Conservation (phyloP, 2,888 invertebrate species). For the Meteorus colon region DNA sequence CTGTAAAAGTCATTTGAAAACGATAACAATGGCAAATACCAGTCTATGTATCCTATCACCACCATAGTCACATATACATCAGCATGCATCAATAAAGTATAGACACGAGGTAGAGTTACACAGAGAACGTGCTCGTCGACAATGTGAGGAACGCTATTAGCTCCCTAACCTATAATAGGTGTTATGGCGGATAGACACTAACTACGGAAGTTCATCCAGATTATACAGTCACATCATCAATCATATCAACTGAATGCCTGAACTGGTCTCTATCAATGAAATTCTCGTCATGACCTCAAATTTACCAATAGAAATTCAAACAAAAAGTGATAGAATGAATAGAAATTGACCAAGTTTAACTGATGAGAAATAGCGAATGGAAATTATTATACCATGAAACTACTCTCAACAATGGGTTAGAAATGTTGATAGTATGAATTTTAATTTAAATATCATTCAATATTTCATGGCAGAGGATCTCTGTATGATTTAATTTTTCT, state of each 20-base stretch:
- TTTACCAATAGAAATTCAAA: background rate
- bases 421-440: background rate
- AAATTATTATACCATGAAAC: background rate
- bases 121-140: background rate
- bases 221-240: conserved; percentile 6
- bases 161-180: background rate
- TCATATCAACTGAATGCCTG: background rate
- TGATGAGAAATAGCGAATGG: background rate
- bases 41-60: background rate
- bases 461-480: conserved; percentile 53
- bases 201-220: background rate
- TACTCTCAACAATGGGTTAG: background rate
- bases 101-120: background rate
- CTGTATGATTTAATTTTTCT: conserved; percentile 58
- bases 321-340: background rate
- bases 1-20: background rate
- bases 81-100: background rate
- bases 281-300: background rate
- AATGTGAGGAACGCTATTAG: background rate
- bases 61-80: background rate
- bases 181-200: background rate
- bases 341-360: background rate
- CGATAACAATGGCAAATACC: background rate
- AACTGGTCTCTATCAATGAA: conserved; percentile 1
- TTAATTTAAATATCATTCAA: background rate